Evolutionary conservation across 37 sponge, comb jelly and placozoan genomes (phyloP).

Genomic region (Ianthella basta): DNA sequence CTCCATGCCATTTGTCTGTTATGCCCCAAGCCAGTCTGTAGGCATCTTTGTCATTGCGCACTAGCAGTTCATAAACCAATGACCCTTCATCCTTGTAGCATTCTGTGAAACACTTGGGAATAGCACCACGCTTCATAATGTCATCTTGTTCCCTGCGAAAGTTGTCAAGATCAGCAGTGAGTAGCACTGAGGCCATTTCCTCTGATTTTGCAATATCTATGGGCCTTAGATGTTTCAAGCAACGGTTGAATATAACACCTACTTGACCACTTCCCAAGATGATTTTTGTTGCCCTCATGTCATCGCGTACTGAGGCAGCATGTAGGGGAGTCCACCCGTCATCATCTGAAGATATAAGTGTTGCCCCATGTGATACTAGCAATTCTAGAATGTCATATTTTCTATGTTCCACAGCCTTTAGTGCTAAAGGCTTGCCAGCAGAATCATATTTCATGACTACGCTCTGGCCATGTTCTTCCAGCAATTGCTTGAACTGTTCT

Average conservation of each 20-base stretch:
- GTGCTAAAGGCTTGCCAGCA: background rate
- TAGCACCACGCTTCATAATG: background rate
- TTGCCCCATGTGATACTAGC: background rate
- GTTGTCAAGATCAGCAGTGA: background rate
- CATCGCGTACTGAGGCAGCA: background rate
- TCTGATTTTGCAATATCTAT: slow-evolving; percentile 5
- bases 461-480: background rate
- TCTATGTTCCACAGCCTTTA: background rate
- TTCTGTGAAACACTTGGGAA: background rate
- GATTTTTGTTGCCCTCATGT: background rate
- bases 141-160: background rate
- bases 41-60: background rate
- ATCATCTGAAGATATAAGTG: background rate
- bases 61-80: background rate
- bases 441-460: background rate
- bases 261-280: background rate
- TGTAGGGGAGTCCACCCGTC: slow-evolving; percentile 4
- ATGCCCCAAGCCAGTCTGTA: background rate
- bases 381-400: background rate
- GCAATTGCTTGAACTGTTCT: background rate
- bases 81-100: background rate
- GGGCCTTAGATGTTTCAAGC: background rate
- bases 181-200: background rate
- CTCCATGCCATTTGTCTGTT: background rate
- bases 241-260: background rate